Evolutionary conservation across 2,113 vertebrate genomes (phyloP).

Genomic region (Electrona antarctica): DNA sequence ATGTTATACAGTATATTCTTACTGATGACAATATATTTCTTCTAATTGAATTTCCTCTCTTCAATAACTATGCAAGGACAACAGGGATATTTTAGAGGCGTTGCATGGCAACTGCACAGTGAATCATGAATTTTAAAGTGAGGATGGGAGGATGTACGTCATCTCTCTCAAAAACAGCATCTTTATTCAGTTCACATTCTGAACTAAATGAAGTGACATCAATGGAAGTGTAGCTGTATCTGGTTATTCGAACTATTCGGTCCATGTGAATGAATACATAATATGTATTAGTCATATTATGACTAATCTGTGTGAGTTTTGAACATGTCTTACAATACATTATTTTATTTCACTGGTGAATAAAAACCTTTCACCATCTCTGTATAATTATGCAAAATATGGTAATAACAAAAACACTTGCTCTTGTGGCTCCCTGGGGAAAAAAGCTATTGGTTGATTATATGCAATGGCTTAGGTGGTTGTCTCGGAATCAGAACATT

Average conservation of each 20-base stretch:
- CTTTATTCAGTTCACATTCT: conserved; percentile 51
- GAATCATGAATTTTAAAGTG: neutral
- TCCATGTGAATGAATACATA: conserved; percentile 30
- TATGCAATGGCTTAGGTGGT: neutral
- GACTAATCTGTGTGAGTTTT: conserved; percentile 19
- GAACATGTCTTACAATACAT: conserved; percentile 7
- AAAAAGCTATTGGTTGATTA: too few species aligned
- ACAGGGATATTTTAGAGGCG: neutral
- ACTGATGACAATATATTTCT: neutral
- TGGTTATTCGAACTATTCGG: neutral
- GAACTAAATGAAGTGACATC: conserved; percentile 35
- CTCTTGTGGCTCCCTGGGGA: too few species aligned
- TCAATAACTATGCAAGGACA: conserved; percentile 26
- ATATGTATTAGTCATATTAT: too few species aligned
- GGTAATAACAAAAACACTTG: too few species aligned
- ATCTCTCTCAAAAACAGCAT: conserved; percentile 5
- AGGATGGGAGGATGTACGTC: conserved; percentile 1
- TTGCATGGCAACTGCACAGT: conserved; percentile 50
- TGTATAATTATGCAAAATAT: too few species aligned
- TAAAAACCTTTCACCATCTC: neutral
- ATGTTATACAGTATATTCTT: too few species aligned
- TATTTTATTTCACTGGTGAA: neutral
- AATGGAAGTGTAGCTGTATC: conserved; percentile 3
- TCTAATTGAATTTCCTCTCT: conserved; percentile 31
- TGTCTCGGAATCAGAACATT: neutral